These are phyloP conservation scores for Cyprinodon variegatus DNA, from an alignment of 2,113 vertebrate genomes.

Conservation along the genomic window DNA sequence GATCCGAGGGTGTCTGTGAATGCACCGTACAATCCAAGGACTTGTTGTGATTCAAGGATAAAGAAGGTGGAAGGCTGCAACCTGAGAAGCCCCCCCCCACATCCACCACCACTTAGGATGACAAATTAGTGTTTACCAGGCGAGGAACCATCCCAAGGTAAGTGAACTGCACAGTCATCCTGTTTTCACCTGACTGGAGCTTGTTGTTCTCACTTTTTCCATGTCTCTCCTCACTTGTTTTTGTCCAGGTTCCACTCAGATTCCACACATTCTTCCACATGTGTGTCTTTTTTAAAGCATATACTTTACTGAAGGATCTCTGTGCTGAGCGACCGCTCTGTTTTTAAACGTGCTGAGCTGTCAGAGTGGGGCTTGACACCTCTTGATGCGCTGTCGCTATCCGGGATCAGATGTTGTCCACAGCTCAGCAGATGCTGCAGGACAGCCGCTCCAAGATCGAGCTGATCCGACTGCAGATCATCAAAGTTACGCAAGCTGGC, in stretches of 20 bases:
- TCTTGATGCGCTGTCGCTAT: constrained; percentile 55
- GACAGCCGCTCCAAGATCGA: constrained; percentile 78
- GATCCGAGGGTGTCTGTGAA: constrained; percentile 30
- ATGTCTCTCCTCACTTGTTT: constrained; percentile 15
- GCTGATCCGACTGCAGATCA: constrained; percentile 77
- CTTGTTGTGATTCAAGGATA: constrained; percentile 66
- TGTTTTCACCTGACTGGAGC: constrained; percentile 22
- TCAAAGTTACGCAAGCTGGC: constrained; percentile 73
- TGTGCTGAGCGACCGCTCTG: constrained; percentile 1
- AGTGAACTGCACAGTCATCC: constrained; percentile 67
- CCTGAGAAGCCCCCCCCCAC: constrained; percentile 45
- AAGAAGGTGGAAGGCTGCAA: constrained; percentile 66
- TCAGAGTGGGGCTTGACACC: constrained; percentile 22
- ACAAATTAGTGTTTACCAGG: constrained; percentile 63
- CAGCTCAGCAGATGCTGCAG: constrained; percentile 79
- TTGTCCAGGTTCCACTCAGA: constrained; percentile 5
- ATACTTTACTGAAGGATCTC: neutral
- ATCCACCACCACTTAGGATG: constrained; percentile 53
- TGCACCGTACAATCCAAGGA: constrained; percentile 37
- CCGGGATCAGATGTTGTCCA: constrained; percentile 77
- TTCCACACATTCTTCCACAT: constrained; percentile 8
- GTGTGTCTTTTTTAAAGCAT: constrained; percentile 1
- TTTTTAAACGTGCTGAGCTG: constrained; percentile 1
- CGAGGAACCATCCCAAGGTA: constrained; percentile 57
- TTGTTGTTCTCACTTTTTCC: constrained; percentile 20